phyloP scores from a whole-genome alignment of 2,113 vertebrate genomes.

The Chionis minor region DNA sequence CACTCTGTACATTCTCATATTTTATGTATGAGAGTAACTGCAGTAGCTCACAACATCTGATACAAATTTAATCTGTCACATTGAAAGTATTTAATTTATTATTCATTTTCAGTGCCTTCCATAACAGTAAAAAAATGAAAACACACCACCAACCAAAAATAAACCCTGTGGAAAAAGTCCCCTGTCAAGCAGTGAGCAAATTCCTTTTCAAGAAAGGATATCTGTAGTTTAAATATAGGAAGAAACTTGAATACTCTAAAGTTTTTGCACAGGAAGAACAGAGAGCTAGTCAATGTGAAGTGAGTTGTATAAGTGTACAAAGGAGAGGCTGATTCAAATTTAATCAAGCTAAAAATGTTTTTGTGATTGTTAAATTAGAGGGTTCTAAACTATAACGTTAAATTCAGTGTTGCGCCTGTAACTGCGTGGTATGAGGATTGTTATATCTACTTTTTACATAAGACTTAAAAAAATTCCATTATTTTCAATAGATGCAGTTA shows the following conservation, averaged over 20 bases:
- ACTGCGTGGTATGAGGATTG: not conserved
- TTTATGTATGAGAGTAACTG: not conserved
- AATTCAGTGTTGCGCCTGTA: not conserved
- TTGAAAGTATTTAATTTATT: not conserved
- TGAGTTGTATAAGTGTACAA: not conserved
- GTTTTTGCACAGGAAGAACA: not conserved
- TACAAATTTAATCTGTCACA: not conserved
- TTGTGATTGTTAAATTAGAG: not conserved
- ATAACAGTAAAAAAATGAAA: not conserved
- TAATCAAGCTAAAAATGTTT: rapidly evolving
- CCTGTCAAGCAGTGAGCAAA: not conserved
- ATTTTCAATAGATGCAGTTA: not conserved
- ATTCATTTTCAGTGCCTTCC: not conserved
- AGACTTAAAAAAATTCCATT: not conserved
- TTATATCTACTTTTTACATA: not conserved
- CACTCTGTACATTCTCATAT: not conserved
- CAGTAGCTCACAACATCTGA: not conserved
- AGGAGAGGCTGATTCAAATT: not conserved
- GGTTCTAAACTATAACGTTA: not conserved
- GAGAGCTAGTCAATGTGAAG: not conserved
- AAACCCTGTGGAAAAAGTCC: not conserved
- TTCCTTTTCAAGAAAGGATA: not conserved
- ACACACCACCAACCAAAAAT: not conserved
- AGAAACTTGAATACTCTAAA: not conserved
- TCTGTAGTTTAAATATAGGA: not conserved